Conservation (phyloP, 2,113 vertebrate species). For the Gobiocypris rarus region DNA sequence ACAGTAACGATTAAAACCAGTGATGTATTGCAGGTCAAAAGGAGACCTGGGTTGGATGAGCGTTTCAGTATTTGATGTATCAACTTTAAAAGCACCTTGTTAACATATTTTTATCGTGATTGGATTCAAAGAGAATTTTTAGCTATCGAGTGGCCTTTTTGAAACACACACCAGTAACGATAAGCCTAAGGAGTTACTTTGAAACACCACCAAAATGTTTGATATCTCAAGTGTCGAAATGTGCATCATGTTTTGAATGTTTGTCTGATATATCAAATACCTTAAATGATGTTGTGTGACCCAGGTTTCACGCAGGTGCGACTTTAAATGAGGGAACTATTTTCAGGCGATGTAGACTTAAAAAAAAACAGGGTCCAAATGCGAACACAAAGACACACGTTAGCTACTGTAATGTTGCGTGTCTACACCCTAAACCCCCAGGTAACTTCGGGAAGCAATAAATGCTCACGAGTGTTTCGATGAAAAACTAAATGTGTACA, state of each 20-base stretch:
- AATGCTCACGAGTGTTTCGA: slow-evolving; percentile 64
- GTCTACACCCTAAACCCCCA: slow-evolving; percentile 63
- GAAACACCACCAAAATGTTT: slow-evolving; percentile 47
- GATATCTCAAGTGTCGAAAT: slow-evolving; percentile 48
- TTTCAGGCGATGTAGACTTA: slow-evolving; percentile 52
- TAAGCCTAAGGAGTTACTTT: slow-evolving; percentile 45
- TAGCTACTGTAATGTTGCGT: slow-evolving; percentile 58
- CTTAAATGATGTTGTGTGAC: slow-evolving; percentile 52
- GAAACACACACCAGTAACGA: slow-evolving; percentile 54
- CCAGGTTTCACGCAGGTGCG: slow-evolving; percentile 36
- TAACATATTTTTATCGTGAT: slow-evolving; percentile 37
- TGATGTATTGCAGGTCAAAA: slow-evolving; percentile 58
- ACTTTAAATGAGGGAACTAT: slow-evolving; percentile 32
- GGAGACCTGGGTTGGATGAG: slow-evolving; percentile 52
- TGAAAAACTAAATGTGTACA: slow-evolving; percentile 53
- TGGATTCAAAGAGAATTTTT: slow-evolving; percentile 48
- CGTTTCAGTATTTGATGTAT: slow-evolving; percentile 50
- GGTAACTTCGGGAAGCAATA: slow-evolving; percentile 80
- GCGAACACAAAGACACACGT: slow-evolving; percentile 59
- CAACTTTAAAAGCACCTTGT: slow-evolving; percentile 55
- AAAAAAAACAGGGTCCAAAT: slow-evolving; percentile 59
- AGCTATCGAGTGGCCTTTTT: slow-evolving; percentile 53
- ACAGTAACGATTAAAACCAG: slow-evolving; percentile 58
- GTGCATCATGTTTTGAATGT: slow-evolving; percentile 53
- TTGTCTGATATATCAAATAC: slow-evolving; percentile 51